Conservation (phyloP, 2,797 vertebrate genomes). For the Enoplosus armatus region DNA sequence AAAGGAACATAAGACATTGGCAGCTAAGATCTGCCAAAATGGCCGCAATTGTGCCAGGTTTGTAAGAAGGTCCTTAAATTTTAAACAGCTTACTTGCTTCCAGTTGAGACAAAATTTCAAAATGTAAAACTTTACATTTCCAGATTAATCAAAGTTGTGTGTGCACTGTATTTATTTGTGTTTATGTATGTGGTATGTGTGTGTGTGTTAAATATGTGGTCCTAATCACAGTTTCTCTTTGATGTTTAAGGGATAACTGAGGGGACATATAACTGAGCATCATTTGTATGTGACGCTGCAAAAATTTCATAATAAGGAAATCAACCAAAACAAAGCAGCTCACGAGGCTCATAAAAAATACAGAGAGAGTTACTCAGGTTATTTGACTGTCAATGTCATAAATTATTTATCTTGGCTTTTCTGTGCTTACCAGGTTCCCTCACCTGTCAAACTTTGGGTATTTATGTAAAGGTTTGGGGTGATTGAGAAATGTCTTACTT, state of each 20-base stretch:
- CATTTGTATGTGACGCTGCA: not conserved
- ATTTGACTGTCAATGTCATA: not conserved
- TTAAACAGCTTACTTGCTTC: not conserved
- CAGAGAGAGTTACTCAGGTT: not conserved
- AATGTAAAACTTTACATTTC: not conserved
- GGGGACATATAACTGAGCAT: no score
- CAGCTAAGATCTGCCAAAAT: not conserved
- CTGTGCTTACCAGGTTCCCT: not conserved
- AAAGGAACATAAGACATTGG: not conserved
- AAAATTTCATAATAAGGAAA: not conserved
- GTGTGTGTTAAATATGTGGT: no score
- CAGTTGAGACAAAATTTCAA: not conserved
- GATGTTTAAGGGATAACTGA: no score
- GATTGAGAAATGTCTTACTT: conserved; percentile 20
- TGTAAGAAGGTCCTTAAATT: no score
- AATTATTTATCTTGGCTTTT: not conserved
- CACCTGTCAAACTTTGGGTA: not conserved
- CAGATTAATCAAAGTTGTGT: not conserved
- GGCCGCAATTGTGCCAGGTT: not conserved
- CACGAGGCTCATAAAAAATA: not conserved
- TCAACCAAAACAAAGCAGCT: not conserved
- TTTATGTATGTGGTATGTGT: conserved; percentile 1
- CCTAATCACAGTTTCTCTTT: no score
- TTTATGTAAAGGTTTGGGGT: not conserved
- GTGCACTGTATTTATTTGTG: not conserved